These are phyloP conservation scores for Phyllopteryx taeniolatus DNA, from an alignment of 2,113 vertebrate genomes.

Conservation along the genomic window DNA sequence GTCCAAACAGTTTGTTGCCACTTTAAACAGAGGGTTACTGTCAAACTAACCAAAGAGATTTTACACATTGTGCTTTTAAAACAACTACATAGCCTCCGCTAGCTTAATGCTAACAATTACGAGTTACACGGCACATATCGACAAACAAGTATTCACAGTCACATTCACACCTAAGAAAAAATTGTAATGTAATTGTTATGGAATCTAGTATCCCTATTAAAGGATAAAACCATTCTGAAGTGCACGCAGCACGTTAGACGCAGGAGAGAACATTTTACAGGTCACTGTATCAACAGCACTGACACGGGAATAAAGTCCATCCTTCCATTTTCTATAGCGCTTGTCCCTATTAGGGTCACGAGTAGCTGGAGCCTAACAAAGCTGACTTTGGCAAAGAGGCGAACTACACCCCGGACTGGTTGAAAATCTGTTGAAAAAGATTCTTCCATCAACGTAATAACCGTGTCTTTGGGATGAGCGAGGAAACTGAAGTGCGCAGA, in stretches of 20 bases:
- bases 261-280: not conserved
- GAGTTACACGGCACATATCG: too few relatives aligned
- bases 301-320: not conserved
- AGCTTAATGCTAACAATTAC: too few relatives aligned
- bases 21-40: too few relatives aligned
- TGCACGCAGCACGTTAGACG: not conserved
- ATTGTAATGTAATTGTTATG: not conserved
- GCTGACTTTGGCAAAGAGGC: not conserved
- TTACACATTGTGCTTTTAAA: too few relatives aligned
- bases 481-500: not conserved
- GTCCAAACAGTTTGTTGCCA: too few relatives aligned
- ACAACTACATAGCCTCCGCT: too few relatives aligned
- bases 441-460: not conserved
- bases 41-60: too few relatives aligned
- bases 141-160: too few relatives aligned
- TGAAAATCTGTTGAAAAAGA: not conserved
- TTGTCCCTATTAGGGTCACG: not conserved
- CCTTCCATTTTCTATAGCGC: not conserved
- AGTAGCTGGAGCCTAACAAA: not conserved
- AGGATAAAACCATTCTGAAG: not conserved
- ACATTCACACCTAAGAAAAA: too few relatives aligned
- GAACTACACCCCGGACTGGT: not conserved
- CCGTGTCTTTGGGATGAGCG: not conserved
- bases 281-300: not conserved
- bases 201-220: not conserved